These are phyloP conservation scores for Endomychus coccineus DNA, from an alignment of 2,888 invertebrate species.

Conservation along the genomic window DNA sequence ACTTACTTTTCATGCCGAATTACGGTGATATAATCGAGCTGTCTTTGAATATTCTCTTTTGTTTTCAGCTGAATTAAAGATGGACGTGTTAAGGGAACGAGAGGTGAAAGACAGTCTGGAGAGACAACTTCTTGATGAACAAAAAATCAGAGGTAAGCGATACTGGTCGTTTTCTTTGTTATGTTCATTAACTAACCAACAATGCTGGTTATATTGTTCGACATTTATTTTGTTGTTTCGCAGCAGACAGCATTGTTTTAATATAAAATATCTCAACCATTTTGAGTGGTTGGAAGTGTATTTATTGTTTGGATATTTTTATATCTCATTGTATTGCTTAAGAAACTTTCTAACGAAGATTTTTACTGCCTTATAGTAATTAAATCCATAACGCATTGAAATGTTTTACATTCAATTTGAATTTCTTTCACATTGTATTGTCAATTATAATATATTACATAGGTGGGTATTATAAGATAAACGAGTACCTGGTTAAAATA, in stretches of 20 bases:
- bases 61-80: conserved; percentile 86
- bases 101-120: conserved; percentile 92
- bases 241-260: conserved; percentile 26
- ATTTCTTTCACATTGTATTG: too few species aligned
- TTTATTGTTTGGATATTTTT: conserved; percentile 16
- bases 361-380: too few species aligned
- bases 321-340: too few species aligned
- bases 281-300: conserved; percentile 14
- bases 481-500: too few species aligned
- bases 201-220: conserved; percentile 24
- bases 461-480: too few species aligned
- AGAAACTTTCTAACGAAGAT: too few species aligned
- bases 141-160: conserved; percentile 87
- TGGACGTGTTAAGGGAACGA: conserved; percentile 88
- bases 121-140: conserved; percentile 87
- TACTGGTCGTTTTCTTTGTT: conserved; percentile 3
- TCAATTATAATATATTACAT: too few species aligned
- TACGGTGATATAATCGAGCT: too few species aligned
- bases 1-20: too few species aligned
- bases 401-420: too few species aligned
- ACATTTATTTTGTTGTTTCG: conserved; percentile 28
- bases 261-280: conserved; percentile 21
- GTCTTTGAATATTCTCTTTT: too few species aligned
- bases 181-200: conserved; percentile 2
- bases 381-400: too few species aligned